Conservation (phyloP, 1,140 invertebrate species). For the Drosophila sproati region DNA sequence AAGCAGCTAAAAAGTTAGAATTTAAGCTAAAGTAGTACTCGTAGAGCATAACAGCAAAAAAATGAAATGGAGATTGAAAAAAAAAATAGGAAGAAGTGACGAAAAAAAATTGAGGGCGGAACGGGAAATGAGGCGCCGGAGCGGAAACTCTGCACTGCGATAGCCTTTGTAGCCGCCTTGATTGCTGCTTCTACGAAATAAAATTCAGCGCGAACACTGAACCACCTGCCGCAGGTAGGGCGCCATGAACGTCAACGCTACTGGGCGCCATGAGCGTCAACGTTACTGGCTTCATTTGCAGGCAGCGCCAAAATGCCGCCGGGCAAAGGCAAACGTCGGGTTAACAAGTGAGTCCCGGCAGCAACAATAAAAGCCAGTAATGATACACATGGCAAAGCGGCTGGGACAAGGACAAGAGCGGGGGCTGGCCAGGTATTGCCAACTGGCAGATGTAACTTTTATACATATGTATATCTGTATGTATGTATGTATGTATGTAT, state of each 20-base stretch:
- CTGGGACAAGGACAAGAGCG: neutral
- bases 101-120: conserved; percentile 14
- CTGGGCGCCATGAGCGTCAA: conserved; percentile 14
- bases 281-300: conserved; percentile 28
- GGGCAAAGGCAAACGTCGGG: conserved; percentile 61
- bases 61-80: conserved; percentile 23
- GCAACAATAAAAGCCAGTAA: conserved; percentile 66
- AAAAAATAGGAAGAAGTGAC: conserved; percentile 7
- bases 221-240: conserved; percentile 27
- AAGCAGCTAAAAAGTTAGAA: conserved; percentile 39
- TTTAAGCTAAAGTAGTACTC: conserved; percentile 21
- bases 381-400: conserved; percentile 21
- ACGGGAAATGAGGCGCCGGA: conserved; percentile 47
- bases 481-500: neutral
- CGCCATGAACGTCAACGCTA: neutral
- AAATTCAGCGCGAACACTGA: conserved; percentile 39
- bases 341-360: conserved; percentile 59
- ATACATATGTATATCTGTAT: neutral
- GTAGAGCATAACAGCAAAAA: conserved; percentile 14
- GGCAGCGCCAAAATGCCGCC: conserved; percentile 67
- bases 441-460: conserved; percentile 33
- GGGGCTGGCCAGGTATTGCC: conserved; percentile 16
- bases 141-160: conserved; percentile 49
- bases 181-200: conserved; percentile 44
- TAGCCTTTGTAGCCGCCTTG: conserved; percentile 53